Conservation (phyloP, 2,888 invertebrate species). For the Acholoe squamosa region DNA sequence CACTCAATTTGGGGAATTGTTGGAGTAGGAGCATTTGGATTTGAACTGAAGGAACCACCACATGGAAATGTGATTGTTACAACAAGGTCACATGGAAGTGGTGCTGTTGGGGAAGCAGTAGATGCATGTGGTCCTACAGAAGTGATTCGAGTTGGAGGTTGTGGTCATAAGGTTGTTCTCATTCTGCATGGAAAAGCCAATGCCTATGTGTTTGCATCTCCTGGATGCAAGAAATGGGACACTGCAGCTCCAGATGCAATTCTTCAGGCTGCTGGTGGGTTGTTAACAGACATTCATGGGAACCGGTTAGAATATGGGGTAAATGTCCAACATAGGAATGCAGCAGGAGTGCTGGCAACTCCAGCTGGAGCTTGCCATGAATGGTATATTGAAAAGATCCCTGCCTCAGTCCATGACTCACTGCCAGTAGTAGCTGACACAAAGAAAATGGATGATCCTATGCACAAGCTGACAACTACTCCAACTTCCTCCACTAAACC, state of each 20-base stretch:
- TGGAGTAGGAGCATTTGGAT: conserved; percentile 86
- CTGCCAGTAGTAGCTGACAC: conserved; percentile 66
- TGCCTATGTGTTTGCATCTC: conserved; percentile 97
- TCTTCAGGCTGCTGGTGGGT: conserved; percentile 92
- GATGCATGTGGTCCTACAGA: conserved; percentile 92
- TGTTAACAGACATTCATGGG: conserved; percentile 91
- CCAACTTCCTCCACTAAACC: not conserved
- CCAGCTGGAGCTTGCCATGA: conserved; percentile 89
- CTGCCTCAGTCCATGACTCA: conserved; percentile 83
- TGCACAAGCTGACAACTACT: not conserved
- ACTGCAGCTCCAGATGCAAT: conserved; percentile 99
- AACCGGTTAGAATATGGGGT: conserved; percentile 84
- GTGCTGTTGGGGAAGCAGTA: conserved; percentile 91
- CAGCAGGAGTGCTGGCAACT: conserved; percentile 94
- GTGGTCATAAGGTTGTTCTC: conserved; percentile 93
- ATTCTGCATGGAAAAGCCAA: conserved; percentile 96
- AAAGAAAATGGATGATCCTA: conserved; percentile 33
- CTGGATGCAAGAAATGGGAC: conserved; percentile 99
- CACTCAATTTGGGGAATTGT: conserved; percentile 97
- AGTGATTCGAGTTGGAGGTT: conserved; percentile 94
- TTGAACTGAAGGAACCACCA: conserved; percentile 44
- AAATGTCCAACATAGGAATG: conserved; percentile 88
- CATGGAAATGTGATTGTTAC: conserved; percentile 92
- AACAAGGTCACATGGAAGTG: conserved; percentile 96
- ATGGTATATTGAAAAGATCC: conserved; percentile 89